Evolutionary conservation across 2,888 invertebrate genomes (phyloP).

Genomic region (Apamea sordens): DNA sequence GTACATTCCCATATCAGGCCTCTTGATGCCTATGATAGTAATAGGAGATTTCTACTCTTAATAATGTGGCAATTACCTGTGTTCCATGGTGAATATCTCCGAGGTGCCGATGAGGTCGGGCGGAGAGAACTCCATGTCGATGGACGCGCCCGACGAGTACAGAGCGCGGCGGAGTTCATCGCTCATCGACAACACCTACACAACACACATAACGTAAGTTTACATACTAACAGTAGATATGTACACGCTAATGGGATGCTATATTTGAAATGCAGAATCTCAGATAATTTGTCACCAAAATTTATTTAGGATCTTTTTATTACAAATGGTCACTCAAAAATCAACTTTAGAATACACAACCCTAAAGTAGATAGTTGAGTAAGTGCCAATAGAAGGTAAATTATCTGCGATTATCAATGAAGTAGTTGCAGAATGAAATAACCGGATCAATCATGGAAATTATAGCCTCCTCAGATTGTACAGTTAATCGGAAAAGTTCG

Average conservation of each 20-base stretch:
- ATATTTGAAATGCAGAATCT: constrained; percentile 6
- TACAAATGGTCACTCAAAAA: background rate
- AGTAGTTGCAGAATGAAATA: constrained; percentile 5
- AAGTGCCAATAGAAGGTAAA: background rate
- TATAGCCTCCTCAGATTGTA: constrained; percentile 4
- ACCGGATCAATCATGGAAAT: constrained; percentile 6
- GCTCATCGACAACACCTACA: constrained; percentile 97
- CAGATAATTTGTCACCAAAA: background rate
- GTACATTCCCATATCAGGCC: background rate
- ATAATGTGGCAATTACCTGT: constrained; percentile 88
- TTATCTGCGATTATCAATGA: constrained; percentile 24
- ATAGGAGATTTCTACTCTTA: background rate
- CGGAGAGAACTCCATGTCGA: constrained; percentile 96
- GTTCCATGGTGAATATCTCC: constrained; percentile 97
- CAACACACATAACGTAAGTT: constrained; percentile 44
- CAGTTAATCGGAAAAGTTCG: background rate
- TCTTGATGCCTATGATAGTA: background rate
- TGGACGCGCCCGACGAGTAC: constrained; percentile 93
- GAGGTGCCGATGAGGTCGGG: constrained; percentile 97
- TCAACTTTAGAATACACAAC: background rate
- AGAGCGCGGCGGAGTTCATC: constrained; percentile 96
- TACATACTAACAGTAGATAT: background rate
- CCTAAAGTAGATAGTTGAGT: background rate
- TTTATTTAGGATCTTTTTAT: background rate
- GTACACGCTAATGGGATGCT: background rate